Evolutionary conservation across 2,888 invertebrate genomes (phyloP).

Genomic region (Vannuccia rotundouncinata): DNA sequence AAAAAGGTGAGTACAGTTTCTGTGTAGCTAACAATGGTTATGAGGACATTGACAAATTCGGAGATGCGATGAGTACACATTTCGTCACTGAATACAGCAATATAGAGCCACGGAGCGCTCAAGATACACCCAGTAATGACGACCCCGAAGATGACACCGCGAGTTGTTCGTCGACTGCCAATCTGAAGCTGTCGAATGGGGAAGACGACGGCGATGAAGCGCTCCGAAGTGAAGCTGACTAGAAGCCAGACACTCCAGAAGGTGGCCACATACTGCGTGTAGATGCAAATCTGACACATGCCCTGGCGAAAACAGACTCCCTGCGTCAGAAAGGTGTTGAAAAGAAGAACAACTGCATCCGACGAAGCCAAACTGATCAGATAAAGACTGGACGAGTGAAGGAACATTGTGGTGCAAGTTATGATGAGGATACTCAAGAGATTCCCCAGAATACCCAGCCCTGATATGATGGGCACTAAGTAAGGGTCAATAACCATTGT

Average conservation of each 20-base stretch:
- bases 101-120: background rate
- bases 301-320: background rate
- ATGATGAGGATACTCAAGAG: background rate
- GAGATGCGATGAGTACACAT: constrained; percentile 1
- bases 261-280: background rate
- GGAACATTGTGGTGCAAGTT: background rate
- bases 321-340: background rate
- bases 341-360: background rate
- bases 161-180: background rate
- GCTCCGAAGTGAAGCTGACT: background rate
- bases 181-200: background rate
- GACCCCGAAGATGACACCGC: background rate
- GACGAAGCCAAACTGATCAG: background rate
- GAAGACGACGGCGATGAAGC: constrained; percentile 3
- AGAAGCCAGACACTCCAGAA: constrained; percentile 16
- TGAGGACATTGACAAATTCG: background rate
- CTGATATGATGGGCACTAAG: background rate
- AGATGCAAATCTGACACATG: constrained; percentile 18
- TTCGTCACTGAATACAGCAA: background rate
- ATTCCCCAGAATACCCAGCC: background rate
- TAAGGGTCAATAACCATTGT: background rate
- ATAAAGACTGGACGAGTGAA: background rate
- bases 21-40: background rate
- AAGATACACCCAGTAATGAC: background rate
- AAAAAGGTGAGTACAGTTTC: background rate